Evolutionary conservation across 1,140 invertebrate species (phyloP).

Genomic region (Platyura marginata): DNA sequence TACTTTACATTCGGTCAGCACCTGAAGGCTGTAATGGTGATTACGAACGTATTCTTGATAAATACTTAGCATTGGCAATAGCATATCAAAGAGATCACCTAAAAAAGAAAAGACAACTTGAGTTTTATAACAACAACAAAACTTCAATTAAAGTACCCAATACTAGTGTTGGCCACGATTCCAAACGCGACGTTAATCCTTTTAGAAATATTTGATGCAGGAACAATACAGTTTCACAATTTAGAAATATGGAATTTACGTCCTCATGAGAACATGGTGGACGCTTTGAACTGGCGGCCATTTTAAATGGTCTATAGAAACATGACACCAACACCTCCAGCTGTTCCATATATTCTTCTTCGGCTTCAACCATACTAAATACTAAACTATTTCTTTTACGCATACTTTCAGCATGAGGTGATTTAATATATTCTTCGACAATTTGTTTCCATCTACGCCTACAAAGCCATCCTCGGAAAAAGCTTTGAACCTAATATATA

Average conservation of each 20-base stretch:
- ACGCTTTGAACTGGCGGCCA: slow-evolving; percentile 86
- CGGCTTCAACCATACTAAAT: slow-evolving; percentile 81
- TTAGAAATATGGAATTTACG: slow-evolving; percentile 88
- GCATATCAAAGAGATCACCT: slow-evolving; percentile 88
- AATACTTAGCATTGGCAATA: slow-evolving; percentile 82
- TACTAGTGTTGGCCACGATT: slow-evolving; percentile 82
- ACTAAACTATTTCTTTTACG: slow-evolving; percentile 83
- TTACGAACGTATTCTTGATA: slow-evolving; percentile 91
- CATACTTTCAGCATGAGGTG: slow-evolving; percentile 88
- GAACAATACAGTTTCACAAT: slow-evolving; percentile 86
- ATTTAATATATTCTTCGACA: slow-evolving; percentile 88
- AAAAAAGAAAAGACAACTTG: slow-evolving; percentile 4
- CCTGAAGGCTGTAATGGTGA: slow-evolving; percentile 87
- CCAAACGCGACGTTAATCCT: slow-evolving; percentile 78
- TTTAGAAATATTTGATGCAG: slow-evolving; percentile 91
- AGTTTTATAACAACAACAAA: not conserved
- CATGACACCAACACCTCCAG: slow-evolving; percentile 75
- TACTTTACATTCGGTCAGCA: slow-evolving; percentile 86
- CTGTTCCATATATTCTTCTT: slow-evolving; percentile 84
- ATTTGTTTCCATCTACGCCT: slow-evolving; percentile 90
- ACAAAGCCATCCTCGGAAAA: slow-evolving; percentile 87
- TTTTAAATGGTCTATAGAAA: slow-evolving; percentile 80
- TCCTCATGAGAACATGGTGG: slow-evolving; percentile 88
- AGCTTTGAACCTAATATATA: slow-evolving; percentile 41
- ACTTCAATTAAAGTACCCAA: slow-evolving; percentile 42